Evolutionary conservation across 2,888 invertebrate genomes (phyloP), one percentile per base, ranked within the genome.

Genomic region (Hypena proboscidalis): DNA sequence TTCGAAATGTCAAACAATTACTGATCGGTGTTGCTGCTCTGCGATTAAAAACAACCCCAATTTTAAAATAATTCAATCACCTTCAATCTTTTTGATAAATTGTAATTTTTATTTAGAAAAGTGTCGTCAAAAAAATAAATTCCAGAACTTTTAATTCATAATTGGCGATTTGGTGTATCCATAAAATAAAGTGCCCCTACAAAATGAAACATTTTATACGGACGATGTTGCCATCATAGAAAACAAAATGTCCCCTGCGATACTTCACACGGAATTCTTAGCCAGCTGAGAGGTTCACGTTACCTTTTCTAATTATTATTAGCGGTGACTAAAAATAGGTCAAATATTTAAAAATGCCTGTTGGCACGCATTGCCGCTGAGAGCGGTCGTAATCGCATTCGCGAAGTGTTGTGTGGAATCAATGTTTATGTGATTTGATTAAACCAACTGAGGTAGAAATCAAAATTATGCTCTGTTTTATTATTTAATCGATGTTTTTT

Each of bases 301-400:
- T 90, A 90, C 86, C 84, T 87, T 87, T 88, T 75, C 77, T 82
- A 80, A 88, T 87, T 90, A 90, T 90, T 89, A 88, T 86, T 89
- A 90, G 90, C 82, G 62, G 67, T 67, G 74, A 72, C 87, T 89
- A 90, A 84, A 90, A 89, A 90, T 90, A 90, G 86, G 83, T 80
- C 81, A 85, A 82, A 90, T 83, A 85, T 89, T 85, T 86, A 85
- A 87, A 87, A 87, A 83, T 82, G 78, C 74, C 67, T 68, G 80
- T 80, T 86, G 86, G 85, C 86, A 81, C 83, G 80, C 67, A 76
- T 80, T 78, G 75, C 79, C 57, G 70, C 74, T 68, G 77, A 67
- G 72, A 74, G 65, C 70, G 70, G 69, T 77, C 76, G 80, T 83
- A 81, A 84, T 84, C 74, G 69, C 74, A 81, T 78, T 83, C 67